Evolutionary conservation across 2,113 vertebrate genomes (phyloP), one percentile per base, ranked within the genome.

Genomic region (Puntigrus tetrazona): DNA sequence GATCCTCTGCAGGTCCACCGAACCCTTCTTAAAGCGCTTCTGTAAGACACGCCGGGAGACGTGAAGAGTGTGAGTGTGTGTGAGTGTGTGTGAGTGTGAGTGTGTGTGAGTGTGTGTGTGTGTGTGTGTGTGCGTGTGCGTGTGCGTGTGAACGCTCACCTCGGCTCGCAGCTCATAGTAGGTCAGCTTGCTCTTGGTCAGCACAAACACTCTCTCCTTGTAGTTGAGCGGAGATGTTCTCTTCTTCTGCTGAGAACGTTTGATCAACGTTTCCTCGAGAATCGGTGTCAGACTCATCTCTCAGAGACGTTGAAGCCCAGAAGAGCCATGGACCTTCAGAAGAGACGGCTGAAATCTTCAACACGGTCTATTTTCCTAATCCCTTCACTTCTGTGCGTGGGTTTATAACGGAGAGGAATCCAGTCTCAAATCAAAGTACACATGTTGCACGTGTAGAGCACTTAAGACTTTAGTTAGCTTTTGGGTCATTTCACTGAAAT

Each of bases 211-310:
- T 41, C 97, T 93, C 87, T 97, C 96, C 90, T 98, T 98, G 90
- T 97, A 98, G 93, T 98, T 98, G 84, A 97, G 93, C 0, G 97
- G 97, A 2, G 97, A 98, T 7, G 96, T 98, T 86, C 95, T 94
- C 92, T 96, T 97, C 93, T 97, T 98, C 94, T 98, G 96, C 88
- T 98, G 97, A 0, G 97, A 98, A 13, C 97, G 95, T 93, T 98
- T 98, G 92, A 97, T 97, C 90, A 98, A 92, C 91, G 90, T 95
- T 92, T 97, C 96, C 91, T 97, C 96, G 82, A 97, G 90, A 85
- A 99, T 95, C 90, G 88, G 89, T 88, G 95, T 94, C 1, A 79
- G 92, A 94, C 94, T 97, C 97, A 98, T 98, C 93, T 94, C 95
- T 86, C 89, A 92, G 94, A 86, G 91, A 94, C 92, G n/a, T 82